These are phyloP conservation scores for Enteromius trimaculatus DNA, from an alignment of 2,797 vertebrate species.

Conservation along the genomic window DNA sequence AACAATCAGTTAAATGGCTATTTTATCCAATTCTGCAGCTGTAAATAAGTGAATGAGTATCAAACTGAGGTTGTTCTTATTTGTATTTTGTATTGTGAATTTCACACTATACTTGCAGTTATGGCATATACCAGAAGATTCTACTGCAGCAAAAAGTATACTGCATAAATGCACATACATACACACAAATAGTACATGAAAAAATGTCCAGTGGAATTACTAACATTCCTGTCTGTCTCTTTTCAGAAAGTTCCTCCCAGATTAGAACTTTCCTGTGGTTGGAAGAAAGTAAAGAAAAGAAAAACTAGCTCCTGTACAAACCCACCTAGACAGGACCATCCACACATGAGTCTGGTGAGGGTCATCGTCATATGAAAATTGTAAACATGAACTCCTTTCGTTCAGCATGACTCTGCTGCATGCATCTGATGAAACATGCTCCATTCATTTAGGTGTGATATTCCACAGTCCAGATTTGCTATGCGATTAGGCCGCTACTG, in stretches of 20 bases:
- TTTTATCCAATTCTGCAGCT: not conserved
- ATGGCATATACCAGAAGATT: not conserved
- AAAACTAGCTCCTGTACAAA: slow-evolving; percentile 8
- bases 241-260: slow-evolving; percentile 12
- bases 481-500: slow-evolving; percentile 18
- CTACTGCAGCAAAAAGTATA: not conserved
- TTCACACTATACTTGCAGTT: not conserved
- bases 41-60: not conserved
- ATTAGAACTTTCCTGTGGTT: slow-evolving; percentile 26
- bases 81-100: not conserved
- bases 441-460: slow-evolving; percentile 17
- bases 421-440: slow-evolving; percentile 22
- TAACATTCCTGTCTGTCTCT: slow-evolving; percentile 13
- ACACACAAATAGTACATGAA: not conserved
- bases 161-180: not conserved
- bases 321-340: slow-evolving; percentile 21
- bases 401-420: slow-evolving; percentile 5
- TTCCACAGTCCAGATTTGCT: slow-evolving; percentile 36
- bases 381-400: slow-evolving; percentile 9
- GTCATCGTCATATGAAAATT: slow-evolving; percentile 15
- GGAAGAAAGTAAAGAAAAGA: slow-evolving; percentile 14
- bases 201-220: not conserved
- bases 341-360: not conserved
- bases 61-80: not conserved
- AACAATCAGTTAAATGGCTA: not conserved